Base-by-base conservation (phyloP, 2,113 vertebrate species). In the Chaetorhynchus papuensis region DNA sequence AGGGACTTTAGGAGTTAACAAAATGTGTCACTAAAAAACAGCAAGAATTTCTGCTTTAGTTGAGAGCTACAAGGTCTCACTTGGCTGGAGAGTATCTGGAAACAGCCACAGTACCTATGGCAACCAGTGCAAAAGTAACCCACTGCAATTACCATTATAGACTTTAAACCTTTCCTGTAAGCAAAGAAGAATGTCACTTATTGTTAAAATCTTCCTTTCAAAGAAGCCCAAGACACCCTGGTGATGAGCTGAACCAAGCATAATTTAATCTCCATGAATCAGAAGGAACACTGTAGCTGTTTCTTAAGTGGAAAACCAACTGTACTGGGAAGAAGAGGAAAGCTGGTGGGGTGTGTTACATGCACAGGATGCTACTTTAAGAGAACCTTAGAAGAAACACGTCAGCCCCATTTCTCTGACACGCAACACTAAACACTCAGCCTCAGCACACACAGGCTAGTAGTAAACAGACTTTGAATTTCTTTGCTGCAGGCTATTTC, bases 401-500 rank as follows among this genome's bases (percentile, higher is more conserved):
- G 5, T 70, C 44, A 88, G 75, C 35, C 30, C 33, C 45, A 7
- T 63, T 83, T 31, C 84, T 83, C 7, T 66, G 75, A 85, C 82
- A 89, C 4, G 22, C 4, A 74, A 30, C 27, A n/a, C 37, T 74
- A 69, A 95, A 69, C 92, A 77, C 61, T 64, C 30, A 86, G 66
- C 84, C 54, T 61, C 78, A 33, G 82, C 27, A 28, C 39, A 93
- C 42, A 45, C 49, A 41, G 45, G 22, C 42, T 81, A 61, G 33
- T 45, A 94, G 90, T 88, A 94, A 96, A 91, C 66, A 94, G 20
- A 39, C 31, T 28, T 12, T 19, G 37, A 71, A 85, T 88, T 95
- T 65, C 57, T 77, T 95, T 80, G 82, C 95, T 56, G 42, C n/a
- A 59, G 89, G 94, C 93, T 70, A 90, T 79, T 82, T 85, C 94